Conservation (phyloP, 2,797 vertebrate genomes). For the Perodicticus potto region DNA sequence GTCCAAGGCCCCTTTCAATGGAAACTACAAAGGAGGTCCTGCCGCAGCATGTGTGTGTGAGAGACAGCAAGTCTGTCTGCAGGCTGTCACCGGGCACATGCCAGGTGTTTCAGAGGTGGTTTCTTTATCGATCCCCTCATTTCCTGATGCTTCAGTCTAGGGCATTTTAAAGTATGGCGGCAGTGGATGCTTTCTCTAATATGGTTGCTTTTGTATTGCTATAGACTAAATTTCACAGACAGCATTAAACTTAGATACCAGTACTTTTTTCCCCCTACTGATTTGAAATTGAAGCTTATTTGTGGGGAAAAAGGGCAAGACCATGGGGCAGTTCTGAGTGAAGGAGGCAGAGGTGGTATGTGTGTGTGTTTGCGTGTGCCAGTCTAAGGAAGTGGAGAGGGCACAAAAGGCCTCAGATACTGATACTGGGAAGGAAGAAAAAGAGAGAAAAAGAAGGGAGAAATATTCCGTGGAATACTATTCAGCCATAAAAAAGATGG, state of each 20-base stretch:
- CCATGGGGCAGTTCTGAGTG: not conserved
- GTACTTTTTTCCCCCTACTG: not conserved
- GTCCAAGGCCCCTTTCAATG: not conserved
- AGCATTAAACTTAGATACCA: not conserved
- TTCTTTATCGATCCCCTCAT: not conserved
- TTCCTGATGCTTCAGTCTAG: not conserved
- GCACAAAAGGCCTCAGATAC: not conserved
- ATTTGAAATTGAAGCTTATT: not conserved
- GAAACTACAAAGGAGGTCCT: not conserved
- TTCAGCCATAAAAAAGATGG: too few species aligned
- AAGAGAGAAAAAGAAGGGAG: not conserved
- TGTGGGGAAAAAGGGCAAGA: not conserved
- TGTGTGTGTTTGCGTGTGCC: not conserved
- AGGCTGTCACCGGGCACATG: not conserved
- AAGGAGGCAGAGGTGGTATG: not conserved
- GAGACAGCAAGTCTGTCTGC: not conserved
- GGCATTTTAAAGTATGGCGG: not conserved
- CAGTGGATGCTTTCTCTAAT: not conserved
- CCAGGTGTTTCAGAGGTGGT: not conserved
- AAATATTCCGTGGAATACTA: not conserved
- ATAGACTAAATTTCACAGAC: not conserved
- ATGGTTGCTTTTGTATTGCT: not conserved
- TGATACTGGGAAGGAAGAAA: not conserved
- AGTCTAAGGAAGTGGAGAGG: not conserved
- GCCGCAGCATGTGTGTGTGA: rapidly evolving